phyloP scores from a whole-genome alignment of 2,888 invertebrate species.

The Polydrusus pterygomalis region DNA sequence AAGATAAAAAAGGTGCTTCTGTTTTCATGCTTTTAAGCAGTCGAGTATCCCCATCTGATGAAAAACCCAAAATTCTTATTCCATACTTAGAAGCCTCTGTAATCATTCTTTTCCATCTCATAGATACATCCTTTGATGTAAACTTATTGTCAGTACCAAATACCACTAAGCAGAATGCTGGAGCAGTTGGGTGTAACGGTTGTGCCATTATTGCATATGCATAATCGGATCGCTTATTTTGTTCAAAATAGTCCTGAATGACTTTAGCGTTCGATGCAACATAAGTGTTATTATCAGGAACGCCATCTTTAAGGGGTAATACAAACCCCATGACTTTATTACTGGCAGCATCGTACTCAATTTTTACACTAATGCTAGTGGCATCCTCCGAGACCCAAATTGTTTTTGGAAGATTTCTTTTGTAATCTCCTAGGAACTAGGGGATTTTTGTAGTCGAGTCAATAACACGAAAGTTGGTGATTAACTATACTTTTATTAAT shows the following conservation, averaged over 20 bases:
- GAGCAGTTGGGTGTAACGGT: constrained; percentile 26
- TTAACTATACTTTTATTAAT: too few species aligned
- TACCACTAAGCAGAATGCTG: constrained; percentile 32
- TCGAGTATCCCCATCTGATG: constrained; percentile 19
- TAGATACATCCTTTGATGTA: constrained; percentile 20
- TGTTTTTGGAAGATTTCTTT: too few species aligned
- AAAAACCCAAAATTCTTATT: constrained; percentile 44
- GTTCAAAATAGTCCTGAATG: constrained; percentile 3
- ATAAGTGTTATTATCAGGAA: background rate
- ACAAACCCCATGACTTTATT: background rate
- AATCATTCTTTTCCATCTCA: constrained; percentile 33
- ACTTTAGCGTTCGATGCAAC: background rate
- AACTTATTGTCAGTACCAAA: constrained; percentile 31
- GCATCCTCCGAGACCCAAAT: too few species aligned
- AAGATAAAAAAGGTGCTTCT: background rate
- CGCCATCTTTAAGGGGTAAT: background rate
- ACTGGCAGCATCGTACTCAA: too few species aligned
- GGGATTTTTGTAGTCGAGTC: too few species aligned
- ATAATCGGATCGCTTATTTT: background rate
- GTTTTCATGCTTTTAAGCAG: background rate
- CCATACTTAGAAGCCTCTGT: constrained; percentile 29
- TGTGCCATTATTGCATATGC: constrained; percentile 27
- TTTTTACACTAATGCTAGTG: too few species aligned
- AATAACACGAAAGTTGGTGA: too few species aligned
- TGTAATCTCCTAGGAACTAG: too few species aligned